Conservation (phyloP, 2,797 vertebrate genomes). For the Salmo trutta region DNA sequence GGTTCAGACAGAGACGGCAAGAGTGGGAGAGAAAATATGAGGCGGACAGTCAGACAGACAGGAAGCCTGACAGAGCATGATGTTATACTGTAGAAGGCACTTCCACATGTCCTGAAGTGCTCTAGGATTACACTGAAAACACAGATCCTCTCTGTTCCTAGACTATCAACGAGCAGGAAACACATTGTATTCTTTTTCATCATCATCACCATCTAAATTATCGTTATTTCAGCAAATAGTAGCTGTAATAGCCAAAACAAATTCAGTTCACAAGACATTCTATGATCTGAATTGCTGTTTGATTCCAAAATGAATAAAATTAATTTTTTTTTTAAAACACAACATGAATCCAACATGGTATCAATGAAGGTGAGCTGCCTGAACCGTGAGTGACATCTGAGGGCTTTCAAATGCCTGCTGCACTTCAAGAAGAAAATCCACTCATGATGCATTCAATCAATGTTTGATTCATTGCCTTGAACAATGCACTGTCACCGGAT, state of each 20-base stretch:
- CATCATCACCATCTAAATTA: too few species aligned
- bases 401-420: background rate
- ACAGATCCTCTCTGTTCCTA: background rate
- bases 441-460: background rate
- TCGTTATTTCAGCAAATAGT: background rate
- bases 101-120: background rate
- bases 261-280: background rate
- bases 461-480: slow-evolving; percentile 14
- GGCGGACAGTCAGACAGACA: background rate
- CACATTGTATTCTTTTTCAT: background rate
- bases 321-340: background rate
- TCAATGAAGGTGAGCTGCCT: background rate
- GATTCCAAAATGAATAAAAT: background rate
- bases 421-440: background rate
- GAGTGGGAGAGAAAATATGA: background rate
- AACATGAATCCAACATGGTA: background rate
- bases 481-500: slow-evolving; percentile 15
- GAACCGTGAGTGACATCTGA: background rate
- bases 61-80: background rate
- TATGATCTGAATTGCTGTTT: background rate
- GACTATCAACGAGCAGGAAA: background rate
- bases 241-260: background rate
- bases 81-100: background rate
- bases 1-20: background rate
- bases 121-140: background rate